Evolutionary conservation across 1,140 invertebrate species (phyloP).

Genomic region (Drosophila parabipectinata): DNA sequence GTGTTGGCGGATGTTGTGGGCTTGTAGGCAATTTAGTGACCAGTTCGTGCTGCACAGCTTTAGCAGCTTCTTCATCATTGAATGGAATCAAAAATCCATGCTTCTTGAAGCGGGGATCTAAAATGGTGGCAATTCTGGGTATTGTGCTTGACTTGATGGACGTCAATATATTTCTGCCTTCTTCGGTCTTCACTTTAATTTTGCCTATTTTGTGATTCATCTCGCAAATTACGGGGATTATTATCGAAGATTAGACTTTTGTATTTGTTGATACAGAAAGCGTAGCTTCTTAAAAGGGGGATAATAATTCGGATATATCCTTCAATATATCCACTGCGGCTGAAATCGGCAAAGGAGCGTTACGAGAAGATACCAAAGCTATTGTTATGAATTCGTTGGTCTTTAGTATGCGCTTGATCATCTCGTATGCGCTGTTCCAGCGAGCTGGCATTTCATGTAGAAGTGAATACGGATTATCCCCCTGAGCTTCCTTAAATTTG

Average conservation of each 20-base stretch:
- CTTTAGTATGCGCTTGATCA: not conserved
- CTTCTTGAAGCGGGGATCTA: constrained; percentile 2
- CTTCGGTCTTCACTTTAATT: not conserved
- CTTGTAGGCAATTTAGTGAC: no score
- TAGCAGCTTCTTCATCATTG: not conserved
- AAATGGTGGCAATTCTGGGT: not conserved
- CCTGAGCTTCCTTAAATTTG: constrained; percentile 2
- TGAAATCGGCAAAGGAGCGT: constrained; percentile 2
- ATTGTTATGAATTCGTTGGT: not conserved
- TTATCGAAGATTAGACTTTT: not conserved
- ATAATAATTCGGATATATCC: not conserved
- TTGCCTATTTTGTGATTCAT: constrained; percentile 4
- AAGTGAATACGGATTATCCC: not conserved
- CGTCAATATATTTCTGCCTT: not conserved
- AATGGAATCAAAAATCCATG: not conserved
- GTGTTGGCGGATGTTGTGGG: no score
- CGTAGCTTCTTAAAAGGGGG: not conserved
- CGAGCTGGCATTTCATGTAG: constrained; percentile 1
- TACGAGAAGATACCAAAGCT: not conserved
- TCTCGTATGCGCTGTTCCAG: not conserved
- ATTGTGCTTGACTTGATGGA: not conserved
- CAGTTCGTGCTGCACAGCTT: not conserved
- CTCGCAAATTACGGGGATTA: constrained; percentile 2
- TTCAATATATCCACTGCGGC: constrained; percentile 1
- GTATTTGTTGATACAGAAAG: constrained; percentile 6